Evolutionary conservation across 2,113 vertebrate species (phyloP).

Genomic region (Ariopsis seemanni): DNA sequence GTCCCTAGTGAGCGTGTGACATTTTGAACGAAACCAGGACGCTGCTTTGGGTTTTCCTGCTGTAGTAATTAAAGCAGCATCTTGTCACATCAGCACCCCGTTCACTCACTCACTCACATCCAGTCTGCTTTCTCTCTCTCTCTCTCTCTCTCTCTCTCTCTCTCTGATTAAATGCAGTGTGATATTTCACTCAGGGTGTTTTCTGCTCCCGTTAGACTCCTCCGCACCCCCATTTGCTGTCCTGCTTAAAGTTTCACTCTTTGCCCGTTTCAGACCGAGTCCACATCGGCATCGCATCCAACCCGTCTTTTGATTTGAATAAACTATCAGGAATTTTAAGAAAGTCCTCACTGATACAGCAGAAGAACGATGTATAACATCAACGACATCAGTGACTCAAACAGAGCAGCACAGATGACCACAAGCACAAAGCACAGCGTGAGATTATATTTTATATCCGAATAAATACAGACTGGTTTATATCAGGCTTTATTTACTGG

Average conservation of each 20-base stretch:
- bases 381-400: too few species aligned
- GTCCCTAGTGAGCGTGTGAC: conserved; percentile 59
- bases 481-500: background rate
- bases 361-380: background rate
- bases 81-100: conserved; percentile 47
- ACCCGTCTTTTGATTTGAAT: background rate
- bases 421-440: background rate
- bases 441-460: background rate
- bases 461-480: background rate
- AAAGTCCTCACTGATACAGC: background rate
- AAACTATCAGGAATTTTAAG: background rate
- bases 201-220: background rate
- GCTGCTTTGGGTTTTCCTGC: conserved; percentile 37
- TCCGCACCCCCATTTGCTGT: background rate
- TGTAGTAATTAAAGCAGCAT: conserved; percentile 51
- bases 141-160: background rate
- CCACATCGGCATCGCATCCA: background rate
- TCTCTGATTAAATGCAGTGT: background rate
- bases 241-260: background rate
- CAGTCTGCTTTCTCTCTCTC: background rate
- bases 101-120: background rate
- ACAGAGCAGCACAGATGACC: background rate
- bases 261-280: background rate
- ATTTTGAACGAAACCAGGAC: conserved; percentile 59
- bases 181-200: conserved; percentile 4